phyloP scores from a whole-genome alignment of 2,797 vertebrate species.

The Yasuhikotakia modesta region DNA sequence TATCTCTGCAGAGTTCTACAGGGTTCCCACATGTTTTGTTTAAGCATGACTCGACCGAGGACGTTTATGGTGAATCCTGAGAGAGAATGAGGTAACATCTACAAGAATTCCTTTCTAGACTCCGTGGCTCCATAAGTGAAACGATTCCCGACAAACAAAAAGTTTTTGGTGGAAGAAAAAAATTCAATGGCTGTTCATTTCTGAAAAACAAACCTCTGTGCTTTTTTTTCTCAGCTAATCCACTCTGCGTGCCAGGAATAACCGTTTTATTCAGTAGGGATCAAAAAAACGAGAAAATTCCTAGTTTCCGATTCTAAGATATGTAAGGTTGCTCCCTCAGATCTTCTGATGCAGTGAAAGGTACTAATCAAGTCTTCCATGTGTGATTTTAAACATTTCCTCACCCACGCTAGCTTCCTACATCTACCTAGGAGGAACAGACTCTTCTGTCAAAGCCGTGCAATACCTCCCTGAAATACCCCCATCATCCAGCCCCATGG shows the following conservation, averaged over 20 bases:
- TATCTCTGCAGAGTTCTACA: constrained; percentile 25
- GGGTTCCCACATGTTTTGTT: constrained; percentile 31
- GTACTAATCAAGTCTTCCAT: constrained; percentile 56
- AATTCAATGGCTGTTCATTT: constrained; percentile 19
- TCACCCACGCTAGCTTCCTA: constrained; percentile 55
- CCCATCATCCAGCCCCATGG: constrained; percentile 12
- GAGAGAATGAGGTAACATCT: constrained; percentile 45
- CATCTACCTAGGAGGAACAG: constrained; percentile 43
- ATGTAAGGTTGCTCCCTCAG: constrained; percentile 49
- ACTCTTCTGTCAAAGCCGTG: constrained; percentile 32
- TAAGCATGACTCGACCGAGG: constrained; percentile 25
- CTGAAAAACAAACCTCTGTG: constrained; percentile 9
- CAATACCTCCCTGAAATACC: constrained; percentile 35
- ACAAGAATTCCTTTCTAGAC: constrained; percentile 41
- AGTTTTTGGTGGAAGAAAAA: constrained; percentile 20
- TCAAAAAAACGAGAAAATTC: constrained; percentile 6
- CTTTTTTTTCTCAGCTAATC: constrained; percentile 13
- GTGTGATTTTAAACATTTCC: constrained; percentile 63
- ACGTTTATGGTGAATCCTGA: constrained; percentile 39
- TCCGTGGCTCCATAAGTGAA: constrained; percentile 37
- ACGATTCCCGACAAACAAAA: constrained; percentile 25
- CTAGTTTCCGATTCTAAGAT: constrained; percentile 47
- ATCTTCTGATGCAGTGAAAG: constrained; percentile 52
- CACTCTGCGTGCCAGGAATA: constrained; percentile 14
- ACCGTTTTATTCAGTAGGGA: constrained; percentile 31